A percentile compares a stretch with the other conserved stretches of the same genome.
Conservation (phyloP, 2,113 vertebrate species). For the Calypte anna region DNA sequence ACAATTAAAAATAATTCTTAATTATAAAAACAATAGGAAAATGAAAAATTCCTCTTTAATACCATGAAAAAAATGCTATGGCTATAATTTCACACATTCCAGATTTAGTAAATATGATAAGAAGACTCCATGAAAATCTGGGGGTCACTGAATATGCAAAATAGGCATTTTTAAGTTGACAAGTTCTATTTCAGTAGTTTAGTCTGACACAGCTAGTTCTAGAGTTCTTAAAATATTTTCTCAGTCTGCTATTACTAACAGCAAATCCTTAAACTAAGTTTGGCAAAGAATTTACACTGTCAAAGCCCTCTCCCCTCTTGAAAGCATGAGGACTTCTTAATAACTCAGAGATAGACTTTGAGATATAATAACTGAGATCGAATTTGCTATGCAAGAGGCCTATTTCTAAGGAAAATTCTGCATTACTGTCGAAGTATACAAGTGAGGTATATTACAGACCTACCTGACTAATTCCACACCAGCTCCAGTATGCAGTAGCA, state of each 20-base stretch:
- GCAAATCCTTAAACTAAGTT: background rate
- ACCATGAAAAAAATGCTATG: too few species aligned
- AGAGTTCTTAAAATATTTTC: background rate
- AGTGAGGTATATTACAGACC: background rate
- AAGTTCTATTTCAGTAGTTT: background rate
- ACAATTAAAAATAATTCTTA: background rate
- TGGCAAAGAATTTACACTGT: background rate
- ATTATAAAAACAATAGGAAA: background rate
- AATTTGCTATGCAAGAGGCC: background rate
- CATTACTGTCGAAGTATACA: background rate
- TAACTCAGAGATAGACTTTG: background rate
- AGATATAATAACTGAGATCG: background rate
- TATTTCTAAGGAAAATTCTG: background rate
- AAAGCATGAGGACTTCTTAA: background rate
- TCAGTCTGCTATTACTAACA: background rate
- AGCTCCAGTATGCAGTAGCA: background rate
- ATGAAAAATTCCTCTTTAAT: background rate
- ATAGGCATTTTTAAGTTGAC: background rate
- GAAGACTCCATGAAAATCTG: background rate
- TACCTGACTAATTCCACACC: background rate
- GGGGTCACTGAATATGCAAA: background rate
- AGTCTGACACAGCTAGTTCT: background rate
- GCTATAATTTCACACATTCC: background rate
- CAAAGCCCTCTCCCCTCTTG: rapidly evolving
- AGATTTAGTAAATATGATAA: background rate